Evolutionary conservation across 2,113 vertebrate genomes (phyloP).

Genomic region (Syngnathus floridae): DNA sequence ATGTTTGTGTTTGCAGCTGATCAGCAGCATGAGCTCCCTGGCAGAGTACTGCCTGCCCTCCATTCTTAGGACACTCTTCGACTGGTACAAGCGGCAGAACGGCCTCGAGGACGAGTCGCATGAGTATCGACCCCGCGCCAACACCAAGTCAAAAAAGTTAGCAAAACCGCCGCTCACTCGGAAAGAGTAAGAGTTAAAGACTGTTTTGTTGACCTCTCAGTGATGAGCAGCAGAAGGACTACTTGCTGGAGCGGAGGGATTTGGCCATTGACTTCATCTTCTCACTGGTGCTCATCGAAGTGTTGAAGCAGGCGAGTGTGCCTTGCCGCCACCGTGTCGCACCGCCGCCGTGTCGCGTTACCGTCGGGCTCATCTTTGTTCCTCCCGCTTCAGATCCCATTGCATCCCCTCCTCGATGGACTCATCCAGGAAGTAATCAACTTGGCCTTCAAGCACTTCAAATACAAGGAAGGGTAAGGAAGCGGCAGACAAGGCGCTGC

Average conservation of each 20-base stretch:
- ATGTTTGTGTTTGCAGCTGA: conserved; percentile 70
- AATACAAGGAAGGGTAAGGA: conserved; percentile 94
- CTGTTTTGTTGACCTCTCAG: conserved; percentile 52
- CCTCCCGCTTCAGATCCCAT: conserved; percentile 79
- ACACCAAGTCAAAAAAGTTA: conserved; percentile 97
- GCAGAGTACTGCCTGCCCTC: conserved; percentile 97
- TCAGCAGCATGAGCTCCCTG: conserved; percentile 96
- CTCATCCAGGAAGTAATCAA: conserved; percentile 97
- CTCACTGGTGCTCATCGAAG: conserved; percentile 96
- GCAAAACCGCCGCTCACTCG: not conserved
- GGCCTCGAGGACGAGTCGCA: conserved; percentile 97
- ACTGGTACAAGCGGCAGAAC: conserved; percentile 98
- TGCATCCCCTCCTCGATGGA: conserved; percentile 93
- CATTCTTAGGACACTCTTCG: conserved; percentile 91
- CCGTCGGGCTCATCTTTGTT: not conserved
- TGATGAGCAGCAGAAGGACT: conserved; percentile 97
- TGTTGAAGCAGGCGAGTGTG: conserved; percentile 89
- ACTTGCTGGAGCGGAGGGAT: conserved; percentile 94
- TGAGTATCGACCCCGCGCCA: conserved; percentile 92
- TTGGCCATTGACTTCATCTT: conserved; percentile 99
- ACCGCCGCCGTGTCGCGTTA: not conserved
- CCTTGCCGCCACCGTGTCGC: too few species aligned
- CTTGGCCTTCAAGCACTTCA: conserved; percentile 98
- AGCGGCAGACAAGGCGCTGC: too few species aligned
- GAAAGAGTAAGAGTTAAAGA: not conserved